Percentiles rank a stretch among this genome's conserved stretches.
Conservation (phyloP, 2,888 invertebrate genomes). For the Ecdyonurus torrentis region DNA sequence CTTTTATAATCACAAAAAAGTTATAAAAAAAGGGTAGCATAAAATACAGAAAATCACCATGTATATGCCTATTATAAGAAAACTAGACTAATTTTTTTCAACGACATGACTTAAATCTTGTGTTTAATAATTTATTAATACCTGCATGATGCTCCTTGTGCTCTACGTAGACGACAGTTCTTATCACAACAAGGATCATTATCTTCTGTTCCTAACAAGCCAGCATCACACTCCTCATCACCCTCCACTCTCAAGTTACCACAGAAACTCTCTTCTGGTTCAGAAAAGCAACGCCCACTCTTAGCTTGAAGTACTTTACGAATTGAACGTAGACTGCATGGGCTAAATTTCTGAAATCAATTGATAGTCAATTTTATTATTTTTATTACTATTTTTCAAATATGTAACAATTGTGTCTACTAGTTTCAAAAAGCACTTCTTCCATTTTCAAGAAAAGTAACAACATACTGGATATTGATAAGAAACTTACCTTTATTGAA, state of each 20-base stretch:
- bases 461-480: not conserved
- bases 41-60: not conserved
- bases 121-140: slow-evolving; percentile 19
- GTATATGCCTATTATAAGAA: too few species aligned
- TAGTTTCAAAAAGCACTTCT: not conserved
- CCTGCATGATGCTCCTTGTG: slow-evolving; percentile 80
- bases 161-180: slow-evolving; percentile 69
- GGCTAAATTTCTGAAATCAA: slow-evolving; percentile 70
- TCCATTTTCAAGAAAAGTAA: not conserved
- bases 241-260: slow-evolving; percentile 91
- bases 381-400: not conserved
- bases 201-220: slow-evolving; percentile 80
- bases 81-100: not conserved
- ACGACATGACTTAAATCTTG: not conserved
- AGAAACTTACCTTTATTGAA: not conserved
- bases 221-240: slow-evolving; percentile 94
- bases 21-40: slow-evolving; percentile 1
- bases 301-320: slow-evolving; percentile 85
- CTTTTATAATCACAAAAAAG: not conserved
- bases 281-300: slow-evolving; percentile 79
- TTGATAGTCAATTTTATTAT: not conserved
- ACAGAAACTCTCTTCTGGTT: slow-evolving; percentile 90
- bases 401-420: not conserved
- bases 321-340: slow-evolving; percentile 84
- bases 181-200: slow-evolving; percentile 89